Base-by-base conservation (phyloP, 1,140 invertebrate genomes). In the Lycorma delicatula region DNA sequence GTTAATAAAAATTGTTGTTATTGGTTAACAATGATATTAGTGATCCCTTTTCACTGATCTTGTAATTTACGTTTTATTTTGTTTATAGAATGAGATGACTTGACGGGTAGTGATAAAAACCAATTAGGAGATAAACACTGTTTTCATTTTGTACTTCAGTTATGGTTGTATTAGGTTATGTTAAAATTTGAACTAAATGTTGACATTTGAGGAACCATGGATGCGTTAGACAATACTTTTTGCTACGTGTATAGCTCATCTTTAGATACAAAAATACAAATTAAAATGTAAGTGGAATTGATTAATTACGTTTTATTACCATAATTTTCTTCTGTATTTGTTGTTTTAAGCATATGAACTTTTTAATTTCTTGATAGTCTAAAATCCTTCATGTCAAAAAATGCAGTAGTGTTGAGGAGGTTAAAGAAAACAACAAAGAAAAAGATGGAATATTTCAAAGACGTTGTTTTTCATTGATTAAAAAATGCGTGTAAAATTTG, bases 181-280 rank as follows among this genome's bases (percentile, higher is more conserved):
- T n/a, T n/a, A n/a, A n/a, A n/a, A n/a, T n/a, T n/a, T n/a, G n/a
- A n/a, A n/a, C n/a, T n/a, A n/a, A n/a, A n/a, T n/a, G n/a, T n/a
- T n/a, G n/a, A n/a, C n/a, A n/a, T n/a, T n/a, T n/a, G n/a, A n/a
- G n/a, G n/a, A n/a, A n/a, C n/a, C n/a, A n/a, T n/a, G n/a, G n/a
- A n/a, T n/a, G n/a, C n/a, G n/a, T n/a, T n/a, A n/a, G 83, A 81
- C 59, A 84, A 89, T 71, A 86, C 86, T 71, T 89, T 90, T 75
- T 81, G 83, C 68, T 89, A 88, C 72, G 86, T 96, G 23, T 93
- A 95, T 69, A 96, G 92, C 76, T 95, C 89, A 56, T 91, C 91
- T 28, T 72, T 97, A 56, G 84, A 93, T 61, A 79, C 85, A 54
- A 86, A 84, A 72, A 79, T 97, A 54, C 84, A 91, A 77, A 89